Evolutionary conservation across 2,797 vertebrate species (phyloP), one percentile per base, ranked within the genome.

Genomic region (Meda fulgida): DNA sequence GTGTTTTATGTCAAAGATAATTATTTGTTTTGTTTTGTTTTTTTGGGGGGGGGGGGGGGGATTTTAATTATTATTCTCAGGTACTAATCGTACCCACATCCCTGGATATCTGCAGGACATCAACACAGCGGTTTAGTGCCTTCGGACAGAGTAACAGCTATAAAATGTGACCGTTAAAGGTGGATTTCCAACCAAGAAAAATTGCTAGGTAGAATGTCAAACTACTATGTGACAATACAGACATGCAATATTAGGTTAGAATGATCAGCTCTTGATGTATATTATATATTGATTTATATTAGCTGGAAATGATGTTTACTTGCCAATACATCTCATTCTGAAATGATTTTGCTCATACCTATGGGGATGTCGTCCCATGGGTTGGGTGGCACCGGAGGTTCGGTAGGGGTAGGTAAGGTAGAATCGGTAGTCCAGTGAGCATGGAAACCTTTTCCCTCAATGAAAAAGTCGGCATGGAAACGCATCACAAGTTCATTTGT

Each of bases 381-480:
- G 87, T 95, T 95, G n/a, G 93, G 91, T 1, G 67, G 89, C 43
- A 40, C 60, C 2, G 95, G 94, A 0, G 93, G 89, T 16, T 95
- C 95, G 26, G 95, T 95, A 10, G 94, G 95, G 71, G 88, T 88
- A 18, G 93, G 92, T 51, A 89, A 78, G 29, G 85, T 88, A 55
- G 90, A 48, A 87, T 95, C 86, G 60, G 93, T 94, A 26, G 91
- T 93, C 96, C 95, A 96, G 78, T 94, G 94, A 29, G 93, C 95
- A 86, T 94, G 89, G 89, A 96, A 96, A 38, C 95, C 95, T 91
- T 94, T 94, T 55, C 73, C 91, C 85, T 96, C 95, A 0, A 87
- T 92, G 23, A 95, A 92, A 55, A 94, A 51, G 89, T 96, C 94
- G 7, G 93, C 29, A 43, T 93, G 86, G 91, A 96, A 95, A 36